Conservation (phyloP, 2,797 vertebrate species). For the Protosalanx chinensis region DNA sequence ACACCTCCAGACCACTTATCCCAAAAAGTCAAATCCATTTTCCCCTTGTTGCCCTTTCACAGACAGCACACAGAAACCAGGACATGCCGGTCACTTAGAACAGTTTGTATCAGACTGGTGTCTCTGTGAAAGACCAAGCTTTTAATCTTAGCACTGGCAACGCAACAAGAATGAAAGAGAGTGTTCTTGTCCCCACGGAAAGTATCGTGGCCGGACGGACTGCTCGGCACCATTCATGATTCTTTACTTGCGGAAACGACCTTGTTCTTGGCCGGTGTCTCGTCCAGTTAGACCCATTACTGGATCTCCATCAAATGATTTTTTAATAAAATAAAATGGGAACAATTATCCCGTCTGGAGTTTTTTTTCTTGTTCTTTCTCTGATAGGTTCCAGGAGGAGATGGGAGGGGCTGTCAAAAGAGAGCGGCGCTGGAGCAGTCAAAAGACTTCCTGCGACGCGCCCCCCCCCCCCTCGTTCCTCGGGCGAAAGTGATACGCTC, state of each 20-base stretch:
- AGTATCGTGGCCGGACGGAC: slow-evolving; percentile 24
- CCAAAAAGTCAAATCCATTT: slow-evolving; percentile 57
- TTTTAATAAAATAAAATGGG: neutral
- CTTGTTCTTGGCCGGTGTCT: slow-evolving; percentile 17
- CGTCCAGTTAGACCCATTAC: slow-evolving; percentile 19
- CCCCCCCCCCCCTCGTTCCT: slow-evolving; percentile 11
- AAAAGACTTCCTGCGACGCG: slow-evolving; percentile 31
- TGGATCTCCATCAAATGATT: neutral
- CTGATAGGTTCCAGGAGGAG: slow-evolving; percentile 9
- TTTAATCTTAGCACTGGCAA: slow-evolving; percentile 27
- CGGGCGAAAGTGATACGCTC: slow-evolving; percentile 38
- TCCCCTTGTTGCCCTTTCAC: slow-evolving; percentile 29
- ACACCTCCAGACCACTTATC: slow-evolving; percentile 56
- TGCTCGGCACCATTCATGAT: slow-evolving; percentile 50
- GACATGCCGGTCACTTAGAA: slow-evolving; percentile 40
- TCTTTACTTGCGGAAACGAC: slow-evolving; percentile 31
- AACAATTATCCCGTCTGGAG: neutral
- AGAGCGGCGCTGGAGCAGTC: slow-evolving; percentile 22
- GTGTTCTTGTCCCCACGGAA: slow-evolving; percentile 44
- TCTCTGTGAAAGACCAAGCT: slow-evolving; percentile 30
- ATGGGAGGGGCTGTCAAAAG: slow-evolving; percentile 23
- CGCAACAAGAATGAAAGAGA: slow-evolving; percentile 31
- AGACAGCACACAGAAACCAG: slow-evolving; percentile 29
- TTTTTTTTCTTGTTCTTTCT: slow-evolving; percentile 12
- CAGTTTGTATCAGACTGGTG: slow-evolving; percentile 9